phyloP scores from a whole-genome alignment of 30 jellyfish, hydroid and myxozoan genomes.

The Sanderia malayensis region DNA sequence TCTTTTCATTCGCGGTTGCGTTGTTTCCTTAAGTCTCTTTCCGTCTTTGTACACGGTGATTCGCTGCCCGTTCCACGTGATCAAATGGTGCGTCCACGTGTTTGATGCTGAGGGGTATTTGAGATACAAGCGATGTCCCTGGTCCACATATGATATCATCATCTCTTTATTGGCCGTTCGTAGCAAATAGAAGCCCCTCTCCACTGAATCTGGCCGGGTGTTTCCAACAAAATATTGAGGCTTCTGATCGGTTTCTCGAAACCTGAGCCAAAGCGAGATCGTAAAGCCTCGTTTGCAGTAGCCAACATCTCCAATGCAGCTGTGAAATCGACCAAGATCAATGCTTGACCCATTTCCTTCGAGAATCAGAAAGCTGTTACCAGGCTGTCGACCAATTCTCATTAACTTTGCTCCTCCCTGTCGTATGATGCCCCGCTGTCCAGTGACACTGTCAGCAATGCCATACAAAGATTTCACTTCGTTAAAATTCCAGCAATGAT shows the following conservation, averaged over 20 bases:
- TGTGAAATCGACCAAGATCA: constrained; percentile 52
- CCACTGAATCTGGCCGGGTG: neutral
- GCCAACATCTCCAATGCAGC: constrained; percentile 36
- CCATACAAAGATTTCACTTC: constrained; percentile 42
- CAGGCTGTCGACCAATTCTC: constrained; percentile 18
- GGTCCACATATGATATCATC: constrained; percentile 12
- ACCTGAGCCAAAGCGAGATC: constrained; percentile 58
- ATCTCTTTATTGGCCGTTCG: constrained; percentile 24
- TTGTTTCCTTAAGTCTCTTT: constrained; percentile 11
- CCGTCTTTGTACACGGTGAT: constrained; percentile 35
- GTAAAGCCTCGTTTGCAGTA: constrained; percentile 46
- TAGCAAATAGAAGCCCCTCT: constrained; percentile 25
- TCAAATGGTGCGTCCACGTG: constrained; percentile 47
- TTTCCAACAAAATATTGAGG: constrained; percentile 51
- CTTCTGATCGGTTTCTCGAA: constrained; percentile 18
- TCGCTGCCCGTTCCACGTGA: constrained; percentile 44
- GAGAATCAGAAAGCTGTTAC: constrained; percentile 40
- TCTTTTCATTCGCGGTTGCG: neutral
- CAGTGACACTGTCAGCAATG: constrained; percentile 51
- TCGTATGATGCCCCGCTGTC: constrained; percentile 29
- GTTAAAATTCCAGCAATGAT: constrained; percentile 65
- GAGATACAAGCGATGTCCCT: neutral
- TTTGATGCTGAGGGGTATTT: constrained; percentile 11
- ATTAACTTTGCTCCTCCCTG: constrained; percentile 62
- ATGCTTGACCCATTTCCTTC: constrained; percentile 64